Conservation (phyloP, 2,888 invertebrate genomes). For the Calliphora vomitoria region DNA sequence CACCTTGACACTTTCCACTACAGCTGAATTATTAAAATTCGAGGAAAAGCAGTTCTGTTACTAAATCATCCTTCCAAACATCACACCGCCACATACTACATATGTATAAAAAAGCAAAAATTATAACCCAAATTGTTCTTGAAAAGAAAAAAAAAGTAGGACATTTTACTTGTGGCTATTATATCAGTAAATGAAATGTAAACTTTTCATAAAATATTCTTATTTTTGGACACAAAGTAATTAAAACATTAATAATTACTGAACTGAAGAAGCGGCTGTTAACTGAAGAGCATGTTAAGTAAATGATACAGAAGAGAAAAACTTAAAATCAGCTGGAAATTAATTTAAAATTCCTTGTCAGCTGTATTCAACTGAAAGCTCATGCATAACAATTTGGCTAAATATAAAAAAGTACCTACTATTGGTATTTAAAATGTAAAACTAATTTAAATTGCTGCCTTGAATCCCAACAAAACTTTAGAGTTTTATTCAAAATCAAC, state of each 20-base stretch:
- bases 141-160: conserved; percentile 35
- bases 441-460: too few relatives aligned
- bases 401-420: neutral
- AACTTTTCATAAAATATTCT: conserved; percentile 57
- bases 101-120: too few relatives aligned
- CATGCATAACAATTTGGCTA: too few relatives aligned
- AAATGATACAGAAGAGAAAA: neutral
- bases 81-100: too few relatives aligned
- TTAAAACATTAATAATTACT: conserved; percentile 56
- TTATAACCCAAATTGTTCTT: conserved; percentile 1
- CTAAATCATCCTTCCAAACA: too few relatives aligned
- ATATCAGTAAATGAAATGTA: conserved; percentile 59
- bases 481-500: neutral
- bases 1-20: too few relatives aligned
- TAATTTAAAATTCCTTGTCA: conserved; percentile 31
- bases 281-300: conserved; percentile 11
- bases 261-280: conserved; percentile 31
- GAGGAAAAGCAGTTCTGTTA: too few relatives aligned
- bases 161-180: conserved; percentile 53
- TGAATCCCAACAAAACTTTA: neutral
- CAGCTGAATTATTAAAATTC: too few relatives aligned
- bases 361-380: neutral
- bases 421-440: too few relatives aligned
- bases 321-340: neutral
- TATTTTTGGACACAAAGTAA: conserved; percentile 36